phyloP scores from a whole-genome alignment of 1,140 invertebrate genomes.

The Caenorhabditis brenneri region DNA sequence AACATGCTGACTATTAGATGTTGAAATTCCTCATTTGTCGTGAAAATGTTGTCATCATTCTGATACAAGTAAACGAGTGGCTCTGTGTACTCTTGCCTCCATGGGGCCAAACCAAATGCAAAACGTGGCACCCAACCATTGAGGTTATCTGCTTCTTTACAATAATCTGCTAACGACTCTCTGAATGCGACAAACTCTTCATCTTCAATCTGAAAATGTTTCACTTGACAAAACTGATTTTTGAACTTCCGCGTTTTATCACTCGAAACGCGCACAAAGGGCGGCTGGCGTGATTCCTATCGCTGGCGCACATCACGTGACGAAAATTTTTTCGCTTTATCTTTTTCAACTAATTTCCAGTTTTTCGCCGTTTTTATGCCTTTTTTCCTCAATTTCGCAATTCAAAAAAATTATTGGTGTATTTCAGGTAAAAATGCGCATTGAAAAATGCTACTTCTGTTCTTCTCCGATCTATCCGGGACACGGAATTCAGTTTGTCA shows the following conservation, averaged over 20 bases:
- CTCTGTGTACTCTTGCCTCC: neutral
- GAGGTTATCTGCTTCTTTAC: neutral
- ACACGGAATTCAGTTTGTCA: slow-evolving; percentile 75
- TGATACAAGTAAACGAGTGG: slow-evolving; percentile 21
- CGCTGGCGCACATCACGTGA: neutral
- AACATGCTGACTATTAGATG: slow-evolving; percentile 20
- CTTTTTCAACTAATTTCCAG: no score
- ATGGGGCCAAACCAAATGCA: slow-evolving; percentile 2
- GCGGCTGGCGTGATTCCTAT: neutral
- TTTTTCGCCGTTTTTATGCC: no score
- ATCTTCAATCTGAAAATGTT: neutral
- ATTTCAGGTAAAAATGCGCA: slow-evolving; percentile 72
- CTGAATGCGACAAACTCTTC: neutral
- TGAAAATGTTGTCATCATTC: neutral
- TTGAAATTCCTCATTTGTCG: neutral
- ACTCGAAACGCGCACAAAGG: neutral
- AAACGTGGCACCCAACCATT: neutral
- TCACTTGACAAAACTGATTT: neutral
- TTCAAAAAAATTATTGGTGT: neutral
- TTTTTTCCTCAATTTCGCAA: neutral
- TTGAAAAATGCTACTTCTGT: slow-evolving; percentile 76
- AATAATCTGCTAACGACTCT: neutral
- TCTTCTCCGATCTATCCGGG: slow-evolving; percentile 76
- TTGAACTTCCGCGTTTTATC: neutral
- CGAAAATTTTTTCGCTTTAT: neutral